phyloP scores from a whole-genome alignment of 2,113 vertebrate species.

The Zosterops borbonicus region DNA sequence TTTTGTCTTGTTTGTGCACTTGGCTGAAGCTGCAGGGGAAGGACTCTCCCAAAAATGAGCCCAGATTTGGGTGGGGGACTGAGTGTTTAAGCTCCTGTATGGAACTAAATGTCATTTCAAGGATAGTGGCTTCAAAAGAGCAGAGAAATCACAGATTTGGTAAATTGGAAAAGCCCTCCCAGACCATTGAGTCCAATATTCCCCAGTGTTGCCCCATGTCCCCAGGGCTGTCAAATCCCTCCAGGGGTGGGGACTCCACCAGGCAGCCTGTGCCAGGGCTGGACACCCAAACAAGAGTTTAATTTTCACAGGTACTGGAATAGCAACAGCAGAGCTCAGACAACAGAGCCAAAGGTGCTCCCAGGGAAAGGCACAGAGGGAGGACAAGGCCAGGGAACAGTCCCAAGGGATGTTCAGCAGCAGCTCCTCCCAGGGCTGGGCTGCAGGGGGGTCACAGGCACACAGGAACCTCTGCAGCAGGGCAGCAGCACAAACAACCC shows the following conservation, averaged over 20 bases:
- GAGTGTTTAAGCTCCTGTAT: accelerated
- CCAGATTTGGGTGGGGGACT: not conserved
- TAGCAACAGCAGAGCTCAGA: not conserved
- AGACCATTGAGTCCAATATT: accelerated
- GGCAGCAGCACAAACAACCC: not conserved
- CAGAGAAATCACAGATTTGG: not conserved
- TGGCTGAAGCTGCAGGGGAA: not conserved
- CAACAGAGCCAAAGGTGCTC: not conserved
- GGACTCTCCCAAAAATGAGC: not conserved
- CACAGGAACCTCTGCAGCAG: not conserved
- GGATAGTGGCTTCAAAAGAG: accelerated
- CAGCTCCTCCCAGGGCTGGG: not conserved
- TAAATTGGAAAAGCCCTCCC: not conserved
- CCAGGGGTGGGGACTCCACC: not conserved
- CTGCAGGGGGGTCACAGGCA: not conserved
- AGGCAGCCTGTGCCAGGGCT: not conserved
- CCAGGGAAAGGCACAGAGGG: accelerated
- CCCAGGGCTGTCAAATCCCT: not conserved
- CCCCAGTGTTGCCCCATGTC: not conserved
- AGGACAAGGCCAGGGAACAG: not conserved
- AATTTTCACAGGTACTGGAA: not conserved
- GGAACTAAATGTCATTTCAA: not conserved
- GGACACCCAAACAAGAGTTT: not conserved
- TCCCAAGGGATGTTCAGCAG: accelerated
- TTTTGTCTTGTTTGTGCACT: not conserved